A percentile compares a stretch with the other conserved stretches of the same genome.
phyloP scores from a whole-genome alignment of 2,888 invertebrate genomes.

The Caenorhabditis sp. region DNA sequence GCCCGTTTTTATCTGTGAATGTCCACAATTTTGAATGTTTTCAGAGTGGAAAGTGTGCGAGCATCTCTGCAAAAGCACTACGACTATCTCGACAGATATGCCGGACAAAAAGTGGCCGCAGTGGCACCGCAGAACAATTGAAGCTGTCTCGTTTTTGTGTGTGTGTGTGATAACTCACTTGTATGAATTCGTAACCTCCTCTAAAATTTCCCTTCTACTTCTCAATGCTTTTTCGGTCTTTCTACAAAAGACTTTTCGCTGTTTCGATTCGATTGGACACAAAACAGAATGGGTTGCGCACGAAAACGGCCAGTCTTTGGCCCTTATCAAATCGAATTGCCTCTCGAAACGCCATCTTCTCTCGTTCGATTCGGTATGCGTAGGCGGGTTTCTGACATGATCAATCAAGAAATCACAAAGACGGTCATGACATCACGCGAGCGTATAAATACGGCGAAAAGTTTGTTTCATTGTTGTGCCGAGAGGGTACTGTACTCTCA shows the following conservation, averaged over 20 bases:
- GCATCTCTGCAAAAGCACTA: conserved; percentile 63
- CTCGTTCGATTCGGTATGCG: neutral
- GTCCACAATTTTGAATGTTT: conserved; percentile 7
- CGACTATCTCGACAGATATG: conserved; percentile 64
- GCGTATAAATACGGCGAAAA: conserved; percentile 13
- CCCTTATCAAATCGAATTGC: neutral
- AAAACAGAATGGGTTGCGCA: conserved; percentile 4
- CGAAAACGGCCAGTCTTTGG: neutral
- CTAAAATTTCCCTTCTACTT: too few species aligned
- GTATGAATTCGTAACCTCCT: too few species aligned
- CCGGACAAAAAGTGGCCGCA: conserved; percentile 65
- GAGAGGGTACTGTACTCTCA: neutral
- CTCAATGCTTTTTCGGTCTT: too few species aligned
- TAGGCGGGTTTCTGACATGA: conserved; percentile 4
- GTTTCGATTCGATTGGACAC: too few species aligned
- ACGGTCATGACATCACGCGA: conserved; percentile 10
- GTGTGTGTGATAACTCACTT: too few species aligned
- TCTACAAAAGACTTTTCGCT: too few species aligned
- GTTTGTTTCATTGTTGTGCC: conserved; percentile 23
- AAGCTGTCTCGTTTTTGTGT: too few species aligned
- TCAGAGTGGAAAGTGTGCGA: conserved; percentile 62
- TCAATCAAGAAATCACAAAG: neutral
- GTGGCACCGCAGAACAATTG: conserved; percentile 60
- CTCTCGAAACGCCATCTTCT: too few species aligned
- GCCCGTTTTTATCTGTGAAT: neutral